Evolutionary conservation across 2,888 invertebrate genomes (phyloP).

Genomic region (Melinaea marsaeus): DNA sequence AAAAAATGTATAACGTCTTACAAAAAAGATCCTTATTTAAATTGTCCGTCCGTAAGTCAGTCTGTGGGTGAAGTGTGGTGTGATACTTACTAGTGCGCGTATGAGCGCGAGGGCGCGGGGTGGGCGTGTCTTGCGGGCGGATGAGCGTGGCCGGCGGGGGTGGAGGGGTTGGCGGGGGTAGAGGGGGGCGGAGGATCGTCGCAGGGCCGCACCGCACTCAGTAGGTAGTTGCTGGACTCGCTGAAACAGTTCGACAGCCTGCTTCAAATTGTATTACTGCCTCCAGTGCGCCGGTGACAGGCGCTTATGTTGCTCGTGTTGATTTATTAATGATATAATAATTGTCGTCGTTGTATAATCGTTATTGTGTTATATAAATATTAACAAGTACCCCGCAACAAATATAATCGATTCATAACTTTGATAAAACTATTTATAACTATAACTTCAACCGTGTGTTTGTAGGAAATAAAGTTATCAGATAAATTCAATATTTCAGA

Average conservation of each 20-base stretch:
- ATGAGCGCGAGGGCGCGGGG: conserved; percentile 11
- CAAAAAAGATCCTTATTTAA: too few species aligned
- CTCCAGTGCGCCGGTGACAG: conserved; percentile 51
- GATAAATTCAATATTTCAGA: too few species aligned
- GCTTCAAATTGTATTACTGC: conserved; percentile 77
- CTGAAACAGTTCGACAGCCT: conserved; percentile 76
- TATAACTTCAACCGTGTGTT: too few species aligned
- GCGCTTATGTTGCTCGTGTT: conserved; percentile 9
- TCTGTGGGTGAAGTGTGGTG: neutral
- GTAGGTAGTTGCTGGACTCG: conserved; percentile 72
- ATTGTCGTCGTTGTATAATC: neutral
- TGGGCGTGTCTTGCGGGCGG: conserved; percentile 10
- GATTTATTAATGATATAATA: neutral
- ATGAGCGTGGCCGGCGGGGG: conserved; percentile 44
- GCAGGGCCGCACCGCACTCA: conserved; percentile 65
- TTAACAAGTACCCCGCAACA: neutral
- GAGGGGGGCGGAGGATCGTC: conserved; percentile 47
- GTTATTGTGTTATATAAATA: too few species aligned
- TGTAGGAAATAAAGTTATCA: too few species aligned
- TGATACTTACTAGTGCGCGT: conserved; percentile 26
- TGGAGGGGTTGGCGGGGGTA: conserved; percentile 34
- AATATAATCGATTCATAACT: too few species aligned
- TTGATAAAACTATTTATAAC: too few species aligned
- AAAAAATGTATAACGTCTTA: too few species aligned
- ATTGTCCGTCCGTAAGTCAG: too few species aligned